phyloP scores from a whole-genome alignment of 1,140 invertebrate species.

The Nebria ingens region DNA sequence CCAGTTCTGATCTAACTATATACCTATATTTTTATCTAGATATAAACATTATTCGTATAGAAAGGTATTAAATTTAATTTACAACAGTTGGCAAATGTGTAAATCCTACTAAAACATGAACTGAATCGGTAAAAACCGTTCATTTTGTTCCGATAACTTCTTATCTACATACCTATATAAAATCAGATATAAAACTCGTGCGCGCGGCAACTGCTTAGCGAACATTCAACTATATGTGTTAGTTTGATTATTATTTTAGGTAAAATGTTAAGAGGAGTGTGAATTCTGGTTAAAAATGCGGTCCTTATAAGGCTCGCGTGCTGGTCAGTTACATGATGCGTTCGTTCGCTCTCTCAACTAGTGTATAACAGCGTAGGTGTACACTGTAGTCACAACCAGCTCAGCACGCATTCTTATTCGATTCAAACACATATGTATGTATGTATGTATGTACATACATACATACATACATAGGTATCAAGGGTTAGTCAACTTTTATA shows the following conservation, averaged over 20 bases:
- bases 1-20: neutral
- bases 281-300: neutral
- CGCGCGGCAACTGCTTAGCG: too few relatives aligned
- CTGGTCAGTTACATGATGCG: neutral
- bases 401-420: neutral
- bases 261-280: neutral
- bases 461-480: constrained; percentile 2
- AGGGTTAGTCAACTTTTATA: neutral
- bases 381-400: too few relatives aligned
- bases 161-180: too few relatives aligned
- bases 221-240: neutral
- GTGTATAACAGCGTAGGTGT: too few relatives aligned
- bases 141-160: too few relatives aligned
- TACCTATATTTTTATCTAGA: neutral
- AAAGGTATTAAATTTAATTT: too few relatives aligned
- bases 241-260: neutral
- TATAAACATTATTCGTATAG: too few relatives aligned
- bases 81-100: too few relatives aligned
- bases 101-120: too few relatives aligned
- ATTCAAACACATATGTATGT: neutral
- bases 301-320: neutral
- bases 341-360: too few relatives aligned
- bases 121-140: too few relatives aligned
- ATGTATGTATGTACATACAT: neutral
- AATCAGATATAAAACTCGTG: too few relatives aligned